Percentiles rank a stretch among this genome's conserved stretches.
Evolutionary conservation across 35 echinoderm and acorn worm genomes (phyloP).

Genomic region (Acanthaster planci): DNA sequence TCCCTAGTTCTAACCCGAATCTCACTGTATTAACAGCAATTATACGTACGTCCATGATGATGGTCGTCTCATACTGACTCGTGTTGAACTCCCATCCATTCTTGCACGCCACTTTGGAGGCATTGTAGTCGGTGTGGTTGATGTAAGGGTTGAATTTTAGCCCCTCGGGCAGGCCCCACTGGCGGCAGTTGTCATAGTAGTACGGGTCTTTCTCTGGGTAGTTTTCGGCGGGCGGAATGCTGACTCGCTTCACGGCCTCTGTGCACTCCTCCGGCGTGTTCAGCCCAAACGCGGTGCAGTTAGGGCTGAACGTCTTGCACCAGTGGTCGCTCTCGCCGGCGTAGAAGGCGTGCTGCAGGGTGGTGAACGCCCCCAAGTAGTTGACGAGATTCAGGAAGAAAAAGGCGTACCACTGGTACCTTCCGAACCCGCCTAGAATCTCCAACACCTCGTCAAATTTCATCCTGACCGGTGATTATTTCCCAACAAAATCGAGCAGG

Average conservation of each 20-base stretch:
- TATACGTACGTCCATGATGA: constrained; percentile 4
- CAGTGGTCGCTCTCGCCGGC: not conserved
- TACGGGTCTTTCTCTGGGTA: not conserved
- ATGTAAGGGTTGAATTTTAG: not conserved
- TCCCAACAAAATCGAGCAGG: no score
- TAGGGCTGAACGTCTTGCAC: not conserved
- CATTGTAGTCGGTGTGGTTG: not conserved
- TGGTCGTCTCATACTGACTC: not conserved
- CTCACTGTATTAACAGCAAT: no score
- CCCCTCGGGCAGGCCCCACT: not conserved
- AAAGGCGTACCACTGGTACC: not conserved
- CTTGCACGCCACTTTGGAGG: not conserved
- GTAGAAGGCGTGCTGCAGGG: not conserved
- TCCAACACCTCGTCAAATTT: not conserved
- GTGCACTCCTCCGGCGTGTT: not conserved
- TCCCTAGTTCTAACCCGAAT: no score
- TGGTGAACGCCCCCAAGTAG: not conserved
- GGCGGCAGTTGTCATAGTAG: not conserved
- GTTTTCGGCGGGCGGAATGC: not conserved
- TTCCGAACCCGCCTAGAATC: not conserved
- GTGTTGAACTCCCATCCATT: not conserved
- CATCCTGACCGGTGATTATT: no score
- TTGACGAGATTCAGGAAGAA: not conserved
- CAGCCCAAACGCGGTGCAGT: not conserved
- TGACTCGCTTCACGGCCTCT: not conserved